phyloP scores from a whole-genome alignment of 1,140 invertebrate species.

The Leptinotarsa defecta region DNA sequence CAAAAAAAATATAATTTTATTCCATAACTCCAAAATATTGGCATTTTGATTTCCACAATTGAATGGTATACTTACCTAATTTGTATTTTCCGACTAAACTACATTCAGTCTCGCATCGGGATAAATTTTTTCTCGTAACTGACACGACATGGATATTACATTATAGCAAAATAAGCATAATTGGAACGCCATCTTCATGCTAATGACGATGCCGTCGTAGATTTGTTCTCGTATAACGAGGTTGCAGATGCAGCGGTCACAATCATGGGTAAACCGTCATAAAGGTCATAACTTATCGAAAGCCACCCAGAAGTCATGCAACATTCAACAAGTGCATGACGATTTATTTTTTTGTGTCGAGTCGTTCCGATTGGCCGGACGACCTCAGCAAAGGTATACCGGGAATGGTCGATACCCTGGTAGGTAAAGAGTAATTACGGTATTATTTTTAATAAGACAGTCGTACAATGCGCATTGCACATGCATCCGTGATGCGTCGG shows the following conservation, averaged over 20 bases:
- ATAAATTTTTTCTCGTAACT: background rate
- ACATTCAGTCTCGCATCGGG: background rate
- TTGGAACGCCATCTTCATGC: slow-evolving; percentile 1
- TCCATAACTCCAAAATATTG: no score
- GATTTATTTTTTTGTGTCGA: slow-evolving; percentile 15
- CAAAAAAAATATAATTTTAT: no score
- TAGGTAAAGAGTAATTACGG: slow-evolving; percentile 26
- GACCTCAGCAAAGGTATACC: slow-evolving; percentile 1
- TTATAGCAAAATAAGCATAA: background rate
- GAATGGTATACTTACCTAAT: no score
- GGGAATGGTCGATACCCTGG: slow-evolving; percentile 29
- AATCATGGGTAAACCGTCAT: slow-evolving; percentile 32
- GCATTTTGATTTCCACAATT: no score
- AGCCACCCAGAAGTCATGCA: slow-evolving; percentile 41
- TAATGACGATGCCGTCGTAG: slow-evolving; percentile 12
- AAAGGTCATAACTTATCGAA: slow-evolving; percentile 38
- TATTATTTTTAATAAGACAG: slow-evolving; percentile 35
- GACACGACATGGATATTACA: slow-evolving; percentile 5
- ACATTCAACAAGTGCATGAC: slow-evolving; percentile 39
- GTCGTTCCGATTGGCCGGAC: slow-evolving; percentile 23
- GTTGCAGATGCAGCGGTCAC: slow-evolving; percentile 4
- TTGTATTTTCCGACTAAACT: no score
- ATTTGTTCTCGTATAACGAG: slow-evolving; percentile 18
- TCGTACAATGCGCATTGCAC: slow-evolving; percentile 29
- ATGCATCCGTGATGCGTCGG: slow-evolving; percentile 20